phyloP scores from a whole-genome alignment of 2,113 vertebrate species.

The Pelodiscus sinensis region DNA sequence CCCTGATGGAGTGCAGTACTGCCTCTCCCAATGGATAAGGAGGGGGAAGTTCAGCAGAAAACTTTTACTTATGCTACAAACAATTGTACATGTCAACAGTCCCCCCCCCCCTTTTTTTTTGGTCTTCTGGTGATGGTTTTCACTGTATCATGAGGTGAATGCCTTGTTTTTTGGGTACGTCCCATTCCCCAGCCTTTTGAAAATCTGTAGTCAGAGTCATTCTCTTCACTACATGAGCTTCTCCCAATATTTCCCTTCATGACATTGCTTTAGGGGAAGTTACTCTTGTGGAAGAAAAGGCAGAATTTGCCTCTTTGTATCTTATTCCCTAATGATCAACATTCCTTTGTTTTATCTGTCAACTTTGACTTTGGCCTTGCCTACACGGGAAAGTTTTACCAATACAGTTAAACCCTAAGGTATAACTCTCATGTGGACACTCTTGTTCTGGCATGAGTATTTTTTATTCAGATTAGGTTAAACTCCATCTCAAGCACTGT shows the following conservation, averaged over 20 bases:
- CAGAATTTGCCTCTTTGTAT: neutral
- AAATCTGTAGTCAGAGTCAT: neutral
- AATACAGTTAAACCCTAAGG: neutral
- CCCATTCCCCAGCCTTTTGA: neutral
- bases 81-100: neutral
- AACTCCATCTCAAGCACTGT: neutral
- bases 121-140: neutral
- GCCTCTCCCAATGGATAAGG: neutral
- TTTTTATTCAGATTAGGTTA: neutral
- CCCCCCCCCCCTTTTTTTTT: neutral
- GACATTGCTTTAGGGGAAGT: neutral
- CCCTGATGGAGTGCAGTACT: neutral
- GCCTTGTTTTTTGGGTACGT: neutral
- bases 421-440: neutral
- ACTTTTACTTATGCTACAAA: neutral
- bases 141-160: neutral
- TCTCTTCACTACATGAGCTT: neutral
- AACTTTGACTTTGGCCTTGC: neutral
- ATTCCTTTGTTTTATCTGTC: neutral
- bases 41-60: neutral
- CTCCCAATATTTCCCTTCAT: neutral
- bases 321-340: neutral
- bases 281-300: neutral
- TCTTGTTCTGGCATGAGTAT: neutral
- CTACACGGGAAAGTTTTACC: neutral